Conservation (phyloP, 1,140 invertebrate genomes). For the Panagrolaimus sp. region DNA sequence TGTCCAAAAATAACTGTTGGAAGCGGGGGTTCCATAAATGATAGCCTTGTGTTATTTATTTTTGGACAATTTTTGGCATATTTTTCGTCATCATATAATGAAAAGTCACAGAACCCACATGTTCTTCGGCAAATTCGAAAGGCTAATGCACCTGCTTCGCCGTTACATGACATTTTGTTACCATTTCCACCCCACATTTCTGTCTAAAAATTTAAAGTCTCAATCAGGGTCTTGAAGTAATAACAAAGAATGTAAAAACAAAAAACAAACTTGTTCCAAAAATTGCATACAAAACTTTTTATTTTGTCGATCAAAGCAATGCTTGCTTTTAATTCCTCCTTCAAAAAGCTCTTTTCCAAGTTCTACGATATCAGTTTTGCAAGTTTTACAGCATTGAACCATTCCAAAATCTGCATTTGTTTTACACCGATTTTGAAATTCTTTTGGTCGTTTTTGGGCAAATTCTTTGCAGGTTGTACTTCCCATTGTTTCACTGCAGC, state of each 20-base stretch:
- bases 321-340: conserved; percentile 15
- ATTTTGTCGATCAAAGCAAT: conserved; percentile 27
- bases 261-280: conserved; percentile 15
- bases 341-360: conserved; percentile 23
- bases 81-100: conserved; percentile 15
- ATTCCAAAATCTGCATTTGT: conserved; percentile 38
- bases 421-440: conserved; percentile 24
- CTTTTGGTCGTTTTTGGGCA: conserved; percentile 4
- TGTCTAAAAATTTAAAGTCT: too few species aligned
- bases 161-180: conserved; percentile 20
- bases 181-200: not conserved
- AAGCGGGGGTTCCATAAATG: not conserved
- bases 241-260: not conserved
- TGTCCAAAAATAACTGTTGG: not conserved
- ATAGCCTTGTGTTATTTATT: not conserved
- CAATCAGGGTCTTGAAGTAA: too few species aligned
- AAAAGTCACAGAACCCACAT: conserved; percentile 30
- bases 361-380: conserved; percentile 30
- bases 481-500: conserved; percentile 31
- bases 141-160: conserved; percentile 13
- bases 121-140: conserved; percentile 23
- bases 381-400: conserved; percentile 34
- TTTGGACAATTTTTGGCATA: not conserved
- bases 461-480: conserved; percentile 19
- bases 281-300: conserved; percentile 20